Conservation (phyloP, 2,888 invertebrate genomes). For the Andrena praecox region DNA sequence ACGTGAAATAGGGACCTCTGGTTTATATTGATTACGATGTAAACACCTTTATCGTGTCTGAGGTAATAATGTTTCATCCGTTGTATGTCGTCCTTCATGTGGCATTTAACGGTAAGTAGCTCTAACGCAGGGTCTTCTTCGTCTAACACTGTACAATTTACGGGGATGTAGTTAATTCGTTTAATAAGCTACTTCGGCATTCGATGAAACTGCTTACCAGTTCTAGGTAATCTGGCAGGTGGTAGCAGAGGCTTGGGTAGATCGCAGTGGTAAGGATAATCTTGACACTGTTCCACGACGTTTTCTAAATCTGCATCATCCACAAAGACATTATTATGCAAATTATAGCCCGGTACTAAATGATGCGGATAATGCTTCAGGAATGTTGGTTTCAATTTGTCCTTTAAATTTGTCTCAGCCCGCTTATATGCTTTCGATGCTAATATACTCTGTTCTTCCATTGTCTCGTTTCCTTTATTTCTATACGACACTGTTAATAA, state of each 20-base stretch:
- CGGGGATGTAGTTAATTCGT: neutral
- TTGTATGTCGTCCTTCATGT: constrained; percentile 74
- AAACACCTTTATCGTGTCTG: constrained; percentile 71
- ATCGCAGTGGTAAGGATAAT: constrained; percentile 79
- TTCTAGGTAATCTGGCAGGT: constrained; percentile 75
- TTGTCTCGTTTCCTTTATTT: constrained; percentile 9
- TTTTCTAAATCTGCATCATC: constrained; percentile 69
- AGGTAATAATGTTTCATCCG: constrained; percentile 73
- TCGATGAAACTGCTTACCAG: constrained; percentile 63
- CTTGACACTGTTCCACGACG: constrained; percentile 69
- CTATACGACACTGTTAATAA: neutral
- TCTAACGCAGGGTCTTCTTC: constrained; percentile 78
- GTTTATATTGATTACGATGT: neutral
- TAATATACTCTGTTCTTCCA: constrained; percentile 48
- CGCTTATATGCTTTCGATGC: constrained; percentile 67
- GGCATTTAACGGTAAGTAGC: constrained; percentile 74
- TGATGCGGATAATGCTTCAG: constrained; percentile 73
- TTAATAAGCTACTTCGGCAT: neutral
- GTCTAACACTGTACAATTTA: constrained; percentile 67
- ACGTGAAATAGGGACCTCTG: too few relatives aligned
- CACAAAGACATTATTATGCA: constrained; percentile 64
- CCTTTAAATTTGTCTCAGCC: constrained; percentile 68
- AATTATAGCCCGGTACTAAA: constrained; percentile 75
- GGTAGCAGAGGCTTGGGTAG: constrained; percentile 82
- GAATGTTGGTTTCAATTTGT: constrained; percentile 68